phyloP scores from a whole-genome alignment of 2,797 vertebrate species.

The Alosa sapidissima region DNA sequence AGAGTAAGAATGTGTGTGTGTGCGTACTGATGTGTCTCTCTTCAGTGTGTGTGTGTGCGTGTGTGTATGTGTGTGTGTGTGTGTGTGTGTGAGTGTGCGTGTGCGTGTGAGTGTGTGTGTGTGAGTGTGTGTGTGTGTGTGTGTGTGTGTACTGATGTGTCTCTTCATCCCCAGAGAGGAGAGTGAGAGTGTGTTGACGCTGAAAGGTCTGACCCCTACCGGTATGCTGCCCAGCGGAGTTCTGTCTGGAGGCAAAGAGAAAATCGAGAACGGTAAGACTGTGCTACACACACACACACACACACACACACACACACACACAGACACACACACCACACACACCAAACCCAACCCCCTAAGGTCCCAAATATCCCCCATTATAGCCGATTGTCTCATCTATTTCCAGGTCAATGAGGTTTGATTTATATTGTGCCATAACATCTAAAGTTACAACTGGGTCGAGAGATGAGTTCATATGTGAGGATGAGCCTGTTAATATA shows the following conservation, averaged over 20 bases:
- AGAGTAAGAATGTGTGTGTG: not conserved
- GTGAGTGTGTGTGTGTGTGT: not conserved
- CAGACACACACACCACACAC: too few relatives aligned
- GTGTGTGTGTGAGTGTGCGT: not conserved
- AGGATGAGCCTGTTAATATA: too few relatives aligned
- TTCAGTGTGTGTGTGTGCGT: not conserved
- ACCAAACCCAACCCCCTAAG: not conserved
- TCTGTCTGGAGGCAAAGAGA: constrained; percentile 95
- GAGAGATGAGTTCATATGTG: too few relatives aligned
- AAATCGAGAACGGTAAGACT: constrained; percentile 95
- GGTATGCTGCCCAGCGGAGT: constrained; percentile 98
- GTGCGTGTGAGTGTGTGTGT: constrained; percentile 6
- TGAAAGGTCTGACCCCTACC: constrained; percentile 97
- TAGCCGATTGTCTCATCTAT: too few relatives aligned
- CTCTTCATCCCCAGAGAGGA: constrained; percentile 82
- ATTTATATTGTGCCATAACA: too few relatives aligned
- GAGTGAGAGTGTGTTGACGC: constrained; percentile 96
- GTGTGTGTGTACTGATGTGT: constrained; percentile 1
- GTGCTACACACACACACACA: not conserved
- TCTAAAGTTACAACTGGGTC: too few relatives aligned
- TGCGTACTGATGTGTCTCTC: not conserved
- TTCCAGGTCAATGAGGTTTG: too few relatives aligned
- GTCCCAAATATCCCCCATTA: too few relatives aligned
- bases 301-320: constrained; percentile 3
- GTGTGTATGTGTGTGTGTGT: not conserved